Conservation (phyloP, 2,113 vertebrate species). For the Hypocryptadius cinnamomeus region DNA sequence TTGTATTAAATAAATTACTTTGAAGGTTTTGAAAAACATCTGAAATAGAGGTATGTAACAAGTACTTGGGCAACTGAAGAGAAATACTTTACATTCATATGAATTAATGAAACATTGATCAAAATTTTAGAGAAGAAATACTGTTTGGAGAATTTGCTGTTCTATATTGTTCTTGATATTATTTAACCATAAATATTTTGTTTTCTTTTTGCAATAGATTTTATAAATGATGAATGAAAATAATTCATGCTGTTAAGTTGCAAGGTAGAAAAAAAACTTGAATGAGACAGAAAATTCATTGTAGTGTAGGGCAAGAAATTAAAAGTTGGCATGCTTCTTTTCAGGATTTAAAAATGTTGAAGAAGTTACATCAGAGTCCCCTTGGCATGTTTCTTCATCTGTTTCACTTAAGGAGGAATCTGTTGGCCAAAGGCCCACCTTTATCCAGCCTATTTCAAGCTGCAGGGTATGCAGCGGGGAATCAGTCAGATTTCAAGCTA, state of each 20-base stretch:
- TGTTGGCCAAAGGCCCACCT: conserved; percentile 82
- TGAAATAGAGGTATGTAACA: background rate
- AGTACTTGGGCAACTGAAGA: background rate
- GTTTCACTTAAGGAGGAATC: conserved; percentile 81
- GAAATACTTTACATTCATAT: background rate
- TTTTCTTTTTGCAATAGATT: conserved; percentile 14
- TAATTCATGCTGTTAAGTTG: background rate
- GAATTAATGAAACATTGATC: background rate
- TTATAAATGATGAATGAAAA: background rate
- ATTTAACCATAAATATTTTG: background rate
- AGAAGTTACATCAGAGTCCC: conserved; percentile 72
- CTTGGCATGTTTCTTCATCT: conserved; percentile 75
- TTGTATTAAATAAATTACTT: background rate
- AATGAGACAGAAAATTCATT: conserved; percentile 10
- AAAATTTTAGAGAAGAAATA: background rate
- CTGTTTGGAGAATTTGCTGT: background rate
- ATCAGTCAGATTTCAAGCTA: conserved; percentile 87
- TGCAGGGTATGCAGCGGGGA: conserved; percentile 80
- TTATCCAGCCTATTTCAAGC: conserved; percentile 86
- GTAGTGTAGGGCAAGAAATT: conserved; percentile 60
- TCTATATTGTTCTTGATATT: background rate
- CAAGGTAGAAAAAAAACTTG: background rate
- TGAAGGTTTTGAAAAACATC: background rate
- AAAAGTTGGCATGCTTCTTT: conserved; percentile 86
- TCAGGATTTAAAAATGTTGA: conserved; percentile 80